Evolutionary conservation across 1,140 invertebrate species (phyloP), one percentile per base, ranked within the genome.

Genomic region (Onthophagus taurus): DNA sequence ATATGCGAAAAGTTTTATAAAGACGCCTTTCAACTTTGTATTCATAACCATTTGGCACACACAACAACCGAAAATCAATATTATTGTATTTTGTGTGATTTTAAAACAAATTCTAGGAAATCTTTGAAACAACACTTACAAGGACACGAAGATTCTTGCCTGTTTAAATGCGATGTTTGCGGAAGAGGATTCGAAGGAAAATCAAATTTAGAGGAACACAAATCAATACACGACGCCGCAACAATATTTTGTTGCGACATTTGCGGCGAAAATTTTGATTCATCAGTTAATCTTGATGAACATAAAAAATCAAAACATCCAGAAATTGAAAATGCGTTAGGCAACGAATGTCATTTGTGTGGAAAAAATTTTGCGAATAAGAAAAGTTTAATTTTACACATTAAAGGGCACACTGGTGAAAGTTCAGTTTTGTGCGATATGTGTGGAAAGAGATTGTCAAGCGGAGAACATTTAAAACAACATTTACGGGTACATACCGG

Each of bases 171-270:
- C 45, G 51, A 54, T 13, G 46, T 57, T 7, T 64, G 62, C 45
- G 59, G 59, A 20, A 62, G 62, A 47, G 53, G 57, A 4, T 64
- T 64, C 45, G 53, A 51, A 3, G 51, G 59, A 14, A 37, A 53
- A 3, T 49, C 51, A 2, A 60, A 56, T 50, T 62, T 51, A 35
- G 48, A 59, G 42, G 61, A 64, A 43, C 62, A 64, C 41, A 51
- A 59, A n/a, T 63, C 60, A 30, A 59, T 53, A 21, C 80, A 83
- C 51, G 78, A 77, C 0, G 77, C 81, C 8, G 80, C 85, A 53
- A 82, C 85, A 53, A 85, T 85, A 0, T 89, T 85, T 55, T 75
- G 76, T 13, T 88, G 85, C 62, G 78, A 78, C 37, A 70, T 76
- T 30, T 89, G 85, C 75, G 74, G 13, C 65, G 80, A 36, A 74